These are phyloP conservation scores for Eriosoma lanigerum DNA, from an alignment of 1,140 invertebrate genomes.

Conservation along the genomic window DNA sequence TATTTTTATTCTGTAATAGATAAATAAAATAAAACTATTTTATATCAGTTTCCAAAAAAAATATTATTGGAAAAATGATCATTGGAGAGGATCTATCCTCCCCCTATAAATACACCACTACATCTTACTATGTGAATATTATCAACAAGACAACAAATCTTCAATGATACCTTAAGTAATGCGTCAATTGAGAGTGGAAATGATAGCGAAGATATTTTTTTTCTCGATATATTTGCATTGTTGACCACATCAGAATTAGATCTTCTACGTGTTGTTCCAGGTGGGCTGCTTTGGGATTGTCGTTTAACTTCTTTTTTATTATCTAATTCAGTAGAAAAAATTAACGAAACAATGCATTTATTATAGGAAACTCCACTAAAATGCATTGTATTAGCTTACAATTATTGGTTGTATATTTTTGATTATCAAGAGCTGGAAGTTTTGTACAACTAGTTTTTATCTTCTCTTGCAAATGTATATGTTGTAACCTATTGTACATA, in stretches of 20 bases:
- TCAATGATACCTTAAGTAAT: conserved; percentile 36
- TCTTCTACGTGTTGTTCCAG: neutral
- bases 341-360: neutral
- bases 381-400: neutral
- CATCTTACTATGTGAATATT: no score
- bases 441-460: conserved; percentile 24
- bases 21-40: no score
- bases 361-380: neutral
- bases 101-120: no score
- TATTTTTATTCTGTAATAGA: no score
- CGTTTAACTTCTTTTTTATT: conserved; percentile 10
- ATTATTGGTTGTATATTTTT: neutral
- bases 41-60: no score
- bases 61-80: no score
- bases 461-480: conserved; percentile 7
- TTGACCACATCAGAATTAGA: conserved; percentile 39
- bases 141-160: neutral
- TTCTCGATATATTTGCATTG: neutral
- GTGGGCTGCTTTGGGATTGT: conserved; percentile 6
- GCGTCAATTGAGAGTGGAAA: conserved; percentile 49
- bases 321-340: neutral
- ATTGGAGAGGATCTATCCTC: no score
- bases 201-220: conserved; percentile 46
- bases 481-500: conserved; percentile 20
- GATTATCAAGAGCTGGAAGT: conserved; percentile 14